Evolutionary conservation across 2,888 invertebrate species (phyloP), one percentile per base, ranked within the genome.

Genomic region (Toxonevra muliebris): DNA sequence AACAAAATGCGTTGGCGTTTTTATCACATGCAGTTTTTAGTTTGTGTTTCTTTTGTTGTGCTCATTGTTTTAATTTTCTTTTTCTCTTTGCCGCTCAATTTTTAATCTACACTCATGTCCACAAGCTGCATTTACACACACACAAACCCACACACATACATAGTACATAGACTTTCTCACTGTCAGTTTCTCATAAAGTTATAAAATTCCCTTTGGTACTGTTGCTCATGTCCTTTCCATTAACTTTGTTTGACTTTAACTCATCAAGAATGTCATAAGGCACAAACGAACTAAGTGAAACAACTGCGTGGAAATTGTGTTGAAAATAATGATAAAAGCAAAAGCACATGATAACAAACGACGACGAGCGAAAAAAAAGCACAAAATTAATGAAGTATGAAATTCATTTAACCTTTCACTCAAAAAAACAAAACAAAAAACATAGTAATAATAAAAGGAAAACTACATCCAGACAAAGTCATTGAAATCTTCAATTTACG

Each of bases 151-250:
- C 54, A 55, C 17, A 61, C 67, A 66, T 43, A 62, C 40, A 70
- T 53, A 7, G 30, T 40, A 58, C 42, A 17, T 53, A 43, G 48
- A 19, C 41, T 2, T 45, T 10, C 19, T 45, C 13, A 61, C 61
- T 66, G 66, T 64, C 71, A 70, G 68, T 62, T 66, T n/a, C 19
- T 54, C 48, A 66, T 61, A 50, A 60, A 60, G 60, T 65, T 65
- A 62, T 65, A 62, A 71, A 30, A 70, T 70, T 67, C 73, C 73
- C 71, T 68, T 71, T 65, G 73, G 69, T 67, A 68, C 50, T 72
- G 54, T 68, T 65, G 65, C 62, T 66, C 68, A 62, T 69, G 69
- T 72, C 72, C 65, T 60, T 60, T 30, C 30, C 45, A 53, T 65
- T 60, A 60, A 65, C 53, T 45, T 60, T 40, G 65, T 53, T 65